phyloP scores from a whole-genome alignment of 2,113 vertebrate genomes.

The Connochaetes taurinus region DNA sequence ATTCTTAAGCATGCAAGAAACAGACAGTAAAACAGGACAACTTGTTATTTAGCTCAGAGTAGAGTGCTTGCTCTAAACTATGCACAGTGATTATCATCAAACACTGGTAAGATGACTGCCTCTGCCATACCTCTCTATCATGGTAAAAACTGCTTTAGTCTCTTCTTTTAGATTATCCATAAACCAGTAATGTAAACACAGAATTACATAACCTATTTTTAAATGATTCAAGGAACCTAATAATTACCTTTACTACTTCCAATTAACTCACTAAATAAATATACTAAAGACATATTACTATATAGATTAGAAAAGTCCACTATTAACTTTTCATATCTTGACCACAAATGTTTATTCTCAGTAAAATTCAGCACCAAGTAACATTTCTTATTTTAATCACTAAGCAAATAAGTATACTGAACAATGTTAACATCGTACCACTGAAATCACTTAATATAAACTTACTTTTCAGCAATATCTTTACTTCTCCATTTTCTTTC shows the following conservation, averaged over 20 bases:
- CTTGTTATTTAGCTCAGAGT: background rate
- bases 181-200: background rate
- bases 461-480: conserved; percentile 92
- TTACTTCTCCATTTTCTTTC: conserved; percentile 95
- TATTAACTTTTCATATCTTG: background rate
- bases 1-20: background rate
- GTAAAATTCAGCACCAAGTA: background rate
- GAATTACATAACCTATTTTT: background rate
- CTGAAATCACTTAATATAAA: conserved; percentile 12
- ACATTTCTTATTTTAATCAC: background rate
- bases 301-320: background rate
- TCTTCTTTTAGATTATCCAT: background rate
- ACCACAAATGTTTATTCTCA: background rate
- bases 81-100: background rate
- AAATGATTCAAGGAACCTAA: conserved; percentile 28
- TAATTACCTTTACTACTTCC: background rate
- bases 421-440: background rate
- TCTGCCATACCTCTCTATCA: background rate
- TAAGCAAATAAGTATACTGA: background rate
- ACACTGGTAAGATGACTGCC: background rate
- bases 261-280: background rate
- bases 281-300: background rate
- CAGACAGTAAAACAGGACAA: background rate
- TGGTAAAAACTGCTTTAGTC: background rate
- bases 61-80: background rate